These are phyloP conservation scores for Agelas oroides DNA, from an alignment of 37 sponge, comb jelly and placozoan species.

Conservation along the genomic window DNA sequence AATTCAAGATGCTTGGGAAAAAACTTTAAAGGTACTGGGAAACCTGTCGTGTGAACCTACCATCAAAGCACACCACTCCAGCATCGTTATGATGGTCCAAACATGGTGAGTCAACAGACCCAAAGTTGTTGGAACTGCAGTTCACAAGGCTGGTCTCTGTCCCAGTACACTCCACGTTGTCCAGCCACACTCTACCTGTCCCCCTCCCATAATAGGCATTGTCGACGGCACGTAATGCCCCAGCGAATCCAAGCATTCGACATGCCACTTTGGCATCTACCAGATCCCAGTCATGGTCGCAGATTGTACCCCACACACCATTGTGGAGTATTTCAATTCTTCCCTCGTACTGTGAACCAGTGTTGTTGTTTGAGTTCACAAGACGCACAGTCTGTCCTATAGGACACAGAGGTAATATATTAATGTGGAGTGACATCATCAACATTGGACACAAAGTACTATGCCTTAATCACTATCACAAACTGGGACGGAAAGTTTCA, in stretches of 20 bases:
- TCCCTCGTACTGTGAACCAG: slow-evolving; percentile 45
- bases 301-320: slow-evolving; percentile 62
- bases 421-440: no score
- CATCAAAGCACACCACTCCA: slow-evolving; percentile 61
- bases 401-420: no score
- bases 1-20: no score
- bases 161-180: slow-evolving; percentile 36
- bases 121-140: not conserved
- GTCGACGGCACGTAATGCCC: slow-evolving; percentile 34
- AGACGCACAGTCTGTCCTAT: no score
- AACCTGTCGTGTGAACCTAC: no score
- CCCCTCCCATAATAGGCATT: slow-evolving; percentile 30
- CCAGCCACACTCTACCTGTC: slow-evolving; percentile 8
- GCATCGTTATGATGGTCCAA: slow-evolving; percentile 29
- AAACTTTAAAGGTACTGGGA: no score
- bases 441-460: no score
- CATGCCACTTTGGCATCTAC: slow-evolving; percentile 59
- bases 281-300: slow-evolving; percentile 30
- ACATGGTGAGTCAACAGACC: not conserved
- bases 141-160: slow-evolving; percentile 15
- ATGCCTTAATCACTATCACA: no score
- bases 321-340: slow-evolving; percentile 53
- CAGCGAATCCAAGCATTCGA: slow-evolving; percentile 37
- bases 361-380: slow-evolving; percentile 31
- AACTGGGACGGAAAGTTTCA: no score